Conservation (phyloP, 2,888 invertebrate species). For the Criorhina ranunculi region DNA sequence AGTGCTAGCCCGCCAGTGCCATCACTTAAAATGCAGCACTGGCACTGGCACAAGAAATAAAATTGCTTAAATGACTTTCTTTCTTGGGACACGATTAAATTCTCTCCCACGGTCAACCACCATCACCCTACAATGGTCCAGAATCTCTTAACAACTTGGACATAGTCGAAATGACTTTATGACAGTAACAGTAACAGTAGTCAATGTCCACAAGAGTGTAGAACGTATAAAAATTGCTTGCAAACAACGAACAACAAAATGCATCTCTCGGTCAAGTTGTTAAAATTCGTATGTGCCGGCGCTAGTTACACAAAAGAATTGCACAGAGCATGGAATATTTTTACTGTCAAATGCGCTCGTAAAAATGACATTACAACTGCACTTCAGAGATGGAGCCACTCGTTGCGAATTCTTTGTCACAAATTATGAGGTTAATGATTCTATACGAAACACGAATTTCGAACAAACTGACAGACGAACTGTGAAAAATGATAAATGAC, state of each 20-base stretch:
- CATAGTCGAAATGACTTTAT: conserved; percentile 59
- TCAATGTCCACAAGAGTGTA: conserved; percentile 57
- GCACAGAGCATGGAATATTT: conserved; percentile 35
- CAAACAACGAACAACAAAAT: conserved; percentile 40
- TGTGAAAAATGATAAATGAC: conserved; percentile 56
- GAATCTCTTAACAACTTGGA: conserved; percentile 42
- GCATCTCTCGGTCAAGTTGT: conserved; percentile 65
- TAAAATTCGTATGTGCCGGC: conserved; percentile 48
- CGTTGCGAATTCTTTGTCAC: conserved; percentile 10
- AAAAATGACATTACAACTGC: conserved; percentile 45
- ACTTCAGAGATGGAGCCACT: conserved; percentile 46
- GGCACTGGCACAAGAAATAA: conserved; percentile 81
- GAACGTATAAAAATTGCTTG: conserved; percentile 54
- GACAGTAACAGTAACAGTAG: conserved; percentile 54
- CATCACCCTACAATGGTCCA: conserved; percentile 10
- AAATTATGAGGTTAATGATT: conserved; percentile 38
- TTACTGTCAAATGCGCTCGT: conserved; percentile 40
- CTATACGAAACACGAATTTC: conserved; percentile 11
- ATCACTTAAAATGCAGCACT: conserved; percentile 82
- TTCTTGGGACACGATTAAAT: conserved; percentile 63
- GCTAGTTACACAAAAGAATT: conserved; percentile 43
- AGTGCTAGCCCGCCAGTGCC: conserved; percentile 28
- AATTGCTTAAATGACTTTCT: conserved; percentile 78
- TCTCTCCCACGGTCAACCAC: conserved; percentile 35
- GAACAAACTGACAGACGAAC: conserved; percentile 29